A percentile compares a stretch with the other conserved stretches of the same genome.
These are phyloP conservation scores for Scaptomyza pallida DNA, from an alignment of 1,140 invertebrate species.

Conservation along the genomic window DNA sequence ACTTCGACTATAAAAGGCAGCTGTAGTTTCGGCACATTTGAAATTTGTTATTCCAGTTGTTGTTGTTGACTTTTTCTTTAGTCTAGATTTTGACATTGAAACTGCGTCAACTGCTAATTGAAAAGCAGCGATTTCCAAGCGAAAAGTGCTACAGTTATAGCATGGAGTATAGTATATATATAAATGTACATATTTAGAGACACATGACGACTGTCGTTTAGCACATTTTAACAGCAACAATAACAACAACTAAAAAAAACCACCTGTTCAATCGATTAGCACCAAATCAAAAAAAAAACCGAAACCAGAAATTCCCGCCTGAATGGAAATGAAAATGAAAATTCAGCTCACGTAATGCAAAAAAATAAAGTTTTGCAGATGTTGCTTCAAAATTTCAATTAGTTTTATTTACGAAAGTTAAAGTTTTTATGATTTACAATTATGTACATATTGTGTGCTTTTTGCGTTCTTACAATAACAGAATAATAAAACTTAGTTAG, in stretches of 20 bases:
- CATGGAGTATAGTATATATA: conserved; percentile 7
- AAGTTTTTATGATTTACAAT: too few species aligned
- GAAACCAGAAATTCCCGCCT: conserved; percentile 28
- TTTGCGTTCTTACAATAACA: neutral
- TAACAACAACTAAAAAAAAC: conserved; percentile 1
- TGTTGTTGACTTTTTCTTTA: conserved; percentile 6
- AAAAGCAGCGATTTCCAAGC: conserved; percentile 25
- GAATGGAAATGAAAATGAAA: conserved; percentile 18
- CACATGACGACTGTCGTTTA: conserved; percentile 36
- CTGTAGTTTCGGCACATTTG: conserved; percentile 7
- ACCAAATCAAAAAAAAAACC: conserved; percentile 22
- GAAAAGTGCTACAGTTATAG: conserved; percentile 1
- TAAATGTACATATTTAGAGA: conserved; percentile 4
- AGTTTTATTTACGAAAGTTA: neutral
- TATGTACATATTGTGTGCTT: too few species aligned
- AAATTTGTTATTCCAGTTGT: conserved; percentile 2
- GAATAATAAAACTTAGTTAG: neutral
- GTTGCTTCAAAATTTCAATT: neutral
- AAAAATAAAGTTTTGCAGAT: conserved; percentile 8
- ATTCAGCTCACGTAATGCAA: conserved; percentile 18
- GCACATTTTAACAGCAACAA: conserved; percentile 22
- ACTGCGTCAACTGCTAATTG: conserved; percentile 41
- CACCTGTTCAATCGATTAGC: conserved; percentile 32
- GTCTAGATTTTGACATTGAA: conserved; percentile 45
- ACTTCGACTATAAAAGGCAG: conserved; percentile 1